Evolutionary conservation across 2,797 vertebrate species (phyloP), one percentile per base, ranked within the genome.

Genomic region (Aulostomus chinensis): DNA sequence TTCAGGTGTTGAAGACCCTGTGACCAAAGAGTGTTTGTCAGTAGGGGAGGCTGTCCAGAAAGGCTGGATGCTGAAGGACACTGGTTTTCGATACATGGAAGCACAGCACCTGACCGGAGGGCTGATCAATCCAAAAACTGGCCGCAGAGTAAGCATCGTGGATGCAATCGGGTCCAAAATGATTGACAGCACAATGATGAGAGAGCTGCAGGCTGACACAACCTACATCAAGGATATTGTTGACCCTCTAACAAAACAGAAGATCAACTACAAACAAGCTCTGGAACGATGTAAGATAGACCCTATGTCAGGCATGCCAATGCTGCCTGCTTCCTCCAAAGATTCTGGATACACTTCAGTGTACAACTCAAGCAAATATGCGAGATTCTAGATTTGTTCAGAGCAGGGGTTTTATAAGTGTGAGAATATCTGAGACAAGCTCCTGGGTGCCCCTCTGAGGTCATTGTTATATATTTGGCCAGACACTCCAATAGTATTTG

Each of bases 101-200:
- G 94, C 84, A 9, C 97, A 99, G 76, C 86, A 95, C 55, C 86
- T 98, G 46, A 99, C 97, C 0, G 96, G 97, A 38, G 97, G 97
- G 9, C 92, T 99, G 49, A 91, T 99, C 0, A 81, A 94, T 72
- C 95, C 96, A 42, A 94, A 84, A 55, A 92, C 79, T 57, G 86
- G 91, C 0, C 85, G 86, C 9, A 92, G 96, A 36, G 85, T 96
- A 26, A 90, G 77, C 0, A 42, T 96, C 30, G 8, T 76, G 1
- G 93, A 98, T 37, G 96, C 97, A 8, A 52, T 89, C 36, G 87
- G 78, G 33, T 76, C 70, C 0, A 94, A 93, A 28, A 93, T 97
- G 93, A 90, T 99, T 42, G 91, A 93, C 1, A 90, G 80, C 4
- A 86, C 91, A 36, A 86, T 95, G 62, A 78, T 93, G 72, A 91